Base-by-base conservation (phyloP, 2,113 vertebrate genomes). In the Crypturellus undulatus region DNA sequence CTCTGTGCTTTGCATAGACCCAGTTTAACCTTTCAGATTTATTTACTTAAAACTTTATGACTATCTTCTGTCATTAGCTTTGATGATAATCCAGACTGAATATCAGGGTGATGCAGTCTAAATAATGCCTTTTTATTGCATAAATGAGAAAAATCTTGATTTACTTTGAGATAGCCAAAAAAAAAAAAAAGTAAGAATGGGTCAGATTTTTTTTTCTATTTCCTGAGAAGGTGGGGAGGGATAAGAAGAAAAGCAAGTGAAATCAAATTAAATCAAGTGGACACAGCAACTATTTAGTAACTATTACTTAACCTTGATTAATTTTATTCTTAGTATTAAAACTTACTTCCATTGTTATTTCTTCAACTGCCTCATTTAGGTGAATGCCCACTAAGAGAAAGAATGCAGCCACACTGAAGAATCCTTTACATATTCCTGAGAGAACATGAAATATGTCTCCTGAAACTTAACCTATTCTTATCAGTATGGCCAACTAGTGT, bases 311-410 rank as follows among this genome's bases (percentile, higher is more conserved):
- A 40, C 32, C 54, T 59, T n/a, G 1, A 1, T 87, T 58, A 67
- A 17, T 76, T 92, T 92, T 88, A n/a, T 84, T 89, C 36, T 18
- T 83, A 34, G 12, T 25, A 12, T 62, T 76, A 78, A 75, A 72
- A 19, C 40, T 70, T 90, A 91, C 77, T 80, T 34, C 11, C 51
- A 32, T 6, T 77, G 13, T 79, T 93, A 58, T 58, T 65, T 80
- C 43, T 88, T 89, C 54, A 84, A 9, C 45, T 89, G 12, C 24
- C 8, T 3, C 1, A 12, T 47, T 40, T 79, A 60, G 26, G 24
- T 54, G 40, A 89, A 82, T 32, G 42, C 25, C 15, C 60, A 80
- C n/a, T 32, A 69, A 47, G 7, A 62, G 7, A 36, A 43, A 5
- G 72, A 70, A 77, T 22, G 26, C 17, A 62, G 79, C 81, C 5